Conservation (phyloP, 1,140 invertebrate genomes). For the Harpegnathos saltator region DNA sequence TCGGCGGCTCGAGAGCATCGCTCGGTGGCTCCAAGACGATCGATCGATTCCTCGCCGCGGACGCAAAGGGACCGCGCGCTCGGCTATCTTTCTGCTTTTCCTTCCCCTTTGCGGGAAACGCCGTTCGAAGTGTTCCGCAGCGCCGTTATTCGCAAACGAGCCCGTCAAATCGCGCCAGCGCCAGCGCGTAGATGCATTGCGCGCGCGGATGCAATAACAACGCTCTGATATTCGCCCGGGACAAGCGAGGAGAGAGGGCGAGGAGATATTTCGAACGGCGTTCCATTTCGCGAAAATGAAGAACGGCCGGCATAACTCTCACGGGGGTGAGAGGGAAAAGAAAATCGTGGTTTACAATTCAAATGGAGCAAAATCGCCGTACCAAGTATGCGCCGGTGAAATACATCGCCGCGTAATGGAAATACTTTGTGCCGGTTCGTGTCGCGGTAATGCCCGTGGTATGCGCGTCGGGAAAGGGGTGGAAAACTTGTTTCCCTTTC, state of each 20-base stretch:
- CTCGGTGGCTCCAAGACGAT: slow-evolving; percentile 8
- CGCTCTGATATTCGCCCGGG: slow-evolving; percentile 29
- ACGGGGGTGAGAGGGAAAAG: slow-evolving; percentile 18
- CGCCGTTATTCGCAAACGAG: no score
- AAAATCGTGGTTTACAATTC: slow-evolving; percentile 71
- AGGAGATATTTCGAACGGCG: slow-evolving; percentile 43
- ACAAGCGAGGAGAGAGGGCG: slow-evolving; percentile 2
- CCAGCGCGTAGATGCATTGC: not conserved
- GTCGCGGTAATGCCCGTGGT: slow-evolving; percentile 63
- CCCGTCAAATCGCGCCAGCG: slow-evolving; percentile 9
- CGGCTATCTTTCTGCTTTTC: no score
- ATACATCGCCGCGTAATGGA: slow-evolving; percentile 70
- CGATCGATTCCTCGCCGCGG: slow-evolving; percentile 2
- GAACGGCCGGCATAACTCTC: slow-evolving; percentile 50
- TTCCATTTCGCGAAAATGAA: slow-evolving; percentile 56
- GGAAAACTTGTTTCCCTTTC: slow-evolving; percentile 60
- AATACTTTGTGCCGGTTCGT: slow-evolving; percentile 71
- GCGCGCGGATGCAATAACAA: slow-evolving; percentile 41
- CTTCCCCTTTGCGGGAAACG: no score
- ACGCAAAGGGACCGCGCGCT: no score
- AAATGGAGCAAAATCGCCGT: slow-evolving; percentile 69
- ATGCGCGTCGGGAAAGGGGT: slow-evolving; percentile 52
- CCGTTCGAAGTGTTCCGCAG: no score
- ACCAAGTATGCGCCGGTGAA: slow-evolving; percentile 67
- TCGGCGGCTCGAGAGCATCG: slow-evolving; percentile 18